Percentiles rank a stretch among this genome's conserved stretches.
These are phyloP conservation scores for Eutrigla gurnardus DNA, from an alignment of 2,797 vertebrate species.

Conservation along the genomic window DNA sequence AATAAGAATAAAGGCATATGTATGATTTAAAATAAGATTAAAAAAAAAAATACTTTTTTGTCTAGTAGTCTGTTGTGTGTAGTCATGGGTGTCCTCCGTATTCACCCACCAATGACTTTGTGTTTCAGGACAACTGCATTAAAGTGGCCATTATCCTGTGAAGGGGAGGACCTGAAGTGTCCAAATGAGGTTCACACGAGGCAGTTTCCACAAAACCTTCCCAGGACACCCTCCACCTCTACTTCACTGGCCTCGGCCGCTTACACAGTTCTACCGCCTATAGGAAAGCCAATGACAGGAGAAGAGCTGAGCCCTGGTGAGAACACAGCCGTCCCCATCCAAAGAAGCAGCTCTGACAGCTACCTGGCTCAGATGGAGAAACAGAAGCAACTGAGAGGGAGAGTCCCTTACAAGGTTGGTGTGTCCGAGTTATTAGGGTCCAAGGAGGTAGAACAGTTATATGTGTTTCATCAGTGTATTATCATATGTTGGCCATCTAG, in stretches of 20 bases:
- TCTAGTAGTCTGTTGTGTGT: neutral
- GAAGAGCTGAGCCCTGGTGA: slow-evolving; percentile 31
- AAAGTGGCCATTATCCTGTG: slow-evolving; percentile 21
- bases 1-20: neutral
- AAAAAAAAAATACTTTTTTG: neutral
- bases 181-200: slow-evolving; percentile 45
- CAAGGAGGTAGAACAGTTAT: neutral
- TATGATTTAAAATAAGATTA: neutral
- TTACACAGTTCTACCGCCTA: slow-evolving; percentile 80
- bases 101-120: slow-evolving; percentile 20
- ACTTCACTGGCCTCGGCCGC: slow-evolving; percentile 39
- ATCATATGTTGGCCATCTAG: slow-evolving; percentile 1
- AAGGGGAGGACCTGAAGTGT: slow-evolving; percentile 33
- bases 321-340: slow-evolving; percentile 45
- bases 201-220: slow-evolving; percentile 51
- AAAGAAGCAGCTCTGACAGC: slow-evolving; percentile 80
- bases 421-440: neutral
- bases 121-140: slow-evolving; percentile 45
- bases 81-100: neutral
- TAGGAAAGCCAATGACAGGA: slow-evolving; percentile 59
- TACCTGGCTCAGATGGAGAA: slow-evolving; percentile 83
- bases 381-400: slow-evolving; percentile 75
- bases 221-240: slow-evolving; percentile 41
- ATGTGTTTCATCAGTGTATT: neutral
- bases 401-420: slow-evolving; percentile 82